Percentiles rank a stretch among this genome's conserved stretches.
Evolutionary conservation across 2,113 vertebrate species (phyloP).

Genomic region (Benitochromis conjunctus): DNA sequence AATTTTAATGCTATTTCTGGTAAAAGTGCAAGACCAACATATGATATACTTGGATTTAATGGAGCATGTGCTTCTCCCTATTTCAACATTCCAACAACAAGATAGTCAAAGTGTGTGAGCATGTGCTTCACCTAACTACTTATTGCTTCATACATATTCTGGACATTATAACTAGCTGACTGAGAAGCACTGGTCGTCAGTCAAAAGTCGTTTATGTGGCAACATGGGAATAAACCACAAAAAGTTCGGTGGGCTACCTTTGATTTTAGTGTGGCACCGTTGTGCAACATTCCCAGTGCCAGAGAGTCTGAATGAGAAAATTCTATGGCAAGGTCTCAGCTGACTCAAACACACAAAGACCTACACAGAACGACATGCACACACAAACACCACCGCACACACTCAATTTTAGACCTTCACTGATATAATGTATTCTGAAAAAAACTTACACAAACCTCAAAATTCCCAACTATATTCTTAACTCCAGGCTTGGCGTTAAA

Average conservation of each 20-base stretch:
- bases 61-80: not conserved
- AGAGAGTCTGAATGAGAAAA: not conserved
- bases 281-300: constrained; percentile 3
- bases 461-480: not conserved
- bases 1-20: not conserved
- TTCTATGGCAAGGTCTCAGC: constrained; percentile 13
- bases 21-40: not conserved
- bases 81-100: not conserved
- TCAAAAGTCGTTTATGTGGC: not conserved
- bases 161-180: not conserved
- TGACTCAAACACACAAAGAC: not conserved
- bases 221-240: not conserved
- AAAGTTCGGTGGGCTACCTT: not conserved
- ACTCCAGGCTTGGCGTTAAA: not conserved
- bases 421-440: not conserved
- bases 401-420: not conserved
- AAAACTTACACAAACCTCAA: not conserved
- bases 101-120: not conserved
- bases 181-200: not conserved
- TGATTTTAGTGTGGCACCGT: not conserved
- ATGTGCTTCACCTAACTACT: not conserved
- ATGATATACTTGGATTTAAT: not conserved
- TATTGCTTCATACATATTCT: not conserved
- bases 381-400: not conserved
- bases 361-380: not conserved